These are phyloP conservation scores for Kradibia gibbosae DNA, from an alignment of 1,140 invertebrate species.

Conservation along the genomic window DNA sequence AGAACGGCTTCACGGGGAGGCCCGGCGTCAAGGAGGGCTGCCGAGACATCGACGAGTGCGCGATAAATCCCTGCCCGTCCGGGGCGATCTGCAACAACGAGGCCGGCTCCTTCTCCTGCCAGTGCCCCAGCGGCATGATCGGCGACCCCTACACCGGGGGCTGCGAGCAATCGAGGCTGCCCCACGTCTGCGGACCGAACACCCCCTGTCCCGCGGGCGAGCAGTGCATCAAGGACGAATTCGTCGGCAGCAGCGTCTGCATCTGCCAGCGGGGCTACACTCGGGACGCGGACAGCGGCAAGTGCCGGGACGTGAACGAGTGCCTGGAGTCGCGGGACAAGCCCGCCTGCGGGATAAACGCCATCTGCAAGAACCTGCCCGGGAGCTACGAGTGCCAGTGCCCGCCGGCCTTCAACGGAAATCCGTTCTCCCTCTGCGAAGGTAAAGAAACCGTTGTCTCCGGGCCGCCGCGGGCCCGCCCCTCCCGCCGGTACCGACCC, in stretches of 20 bases:
- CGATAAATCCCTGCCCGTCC: conserved; percentile 81
- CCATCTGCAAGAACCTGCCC: conserved; percentile 92
- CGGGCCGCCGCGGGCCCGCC: background rate
- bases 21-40: conserved; percentile 82
- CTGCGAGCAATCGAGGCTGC: conserved; percentile 78
- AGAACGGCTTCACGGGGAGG: conserved; percentile 82
- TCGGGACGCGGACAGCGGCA: conserved; percentile 79
- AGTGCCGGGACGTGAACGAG: conserved; percentile 91
- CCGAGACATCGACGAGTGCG: conserved; percentile 90
- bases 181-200: conserved; percentile 79
- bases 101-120: conserved; percentile 88
- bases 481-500: background rate
- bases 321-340: conserved; percentile 82
- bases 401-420: conserved; percentile 88
- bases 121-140: conserved; percentile 85
- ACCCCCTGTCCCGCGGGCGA: conserved; percentile 88
- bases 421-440: conserved; percentile 88
- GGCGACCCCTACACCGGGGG: conserved; percentile 79
- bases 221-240: conserved; percentile 85
- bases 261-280: conserved; percentile 89
- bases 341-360: conserved; percentile 87
- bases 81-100: conserved; percentile 91
- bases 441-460: conserved; percentile 62
- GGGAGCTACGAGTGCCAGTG: conserved; percentile 96
- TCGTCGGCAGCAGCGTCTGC: conserved; percentile 83